Evolutionary conservation across 2,888 invertebrate genomes (phyloP).

Genomic region (Gymnosoma rotundatum): DNA sequence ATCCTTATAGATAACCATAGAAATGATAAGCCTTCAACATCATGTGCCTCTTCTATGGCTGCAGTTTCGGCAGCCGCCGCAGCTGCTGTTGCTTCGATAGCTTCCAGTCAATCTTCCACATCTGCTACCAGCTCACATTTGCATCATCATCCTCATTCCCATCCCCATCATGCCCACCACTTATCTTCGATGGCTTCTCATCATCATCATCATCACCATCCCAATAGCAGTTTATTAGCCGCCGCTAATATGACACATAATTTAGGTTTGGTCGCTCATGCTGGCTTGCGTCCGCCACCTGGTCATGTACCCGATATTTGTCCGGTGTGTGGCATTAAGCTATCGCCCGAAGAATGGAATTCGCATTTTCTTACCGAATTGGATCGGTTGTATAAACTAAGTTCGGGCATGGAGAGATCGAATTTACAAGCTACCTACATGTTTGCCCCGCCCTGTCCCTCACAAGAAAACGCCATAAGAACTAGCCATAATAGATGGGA

Average conservation of each 20-base stretch:
- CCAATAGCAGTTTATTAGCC: conserved; percentile 72
- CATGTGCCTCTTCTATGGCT: conserved; percentile 73
- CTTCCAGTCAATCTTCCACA: conserved; percentile 70
- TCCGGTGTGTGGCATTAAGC: conserved; percentile 87
- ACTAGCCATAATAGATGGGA: conserved; percentile 86
- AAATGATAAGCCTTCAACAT: conserved; percentile 74
- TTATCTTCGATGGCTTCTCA: conserved; percentile 74
- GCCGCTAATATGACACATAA: conserved; percentile 74
- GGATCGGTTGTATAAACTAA: conserved; percentile 86
- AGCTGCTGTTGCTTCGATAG: conserved; percentile 74
- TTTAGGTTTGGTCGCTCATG: conserved; percentile 70
- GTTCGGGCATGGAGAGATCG: conserved; percentile 82
- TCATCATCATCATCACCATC: conserved; percentile 75
- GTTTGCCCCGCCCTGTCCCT: conserved; percentile 81
- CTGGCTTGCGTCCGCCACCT: conserved; percentile 64
- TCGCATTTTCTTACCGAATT: conserved; percentile 87
- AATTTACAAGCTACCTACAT: conserved; percentile 81
- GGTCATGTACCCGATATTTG: conserved; percentile 83
- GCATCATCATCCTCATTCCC: conserved; percentile 74
- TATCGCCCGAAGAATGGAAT: conserved; percentile 87
- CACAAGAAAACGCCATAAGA: conserved; percentile 82
- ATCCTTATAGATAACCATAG: conserved; percentile 73
- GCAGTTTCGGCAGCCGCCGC: conserved; percentile 74
- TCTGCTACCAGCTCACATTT: conserved; percentile 71
- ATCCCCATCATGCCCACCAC: conserved; percentile 75